Evolutionary conservation across 2,113 vertebrate species (phyloP), one percentile per base, ranked within the genome.

Genomic region (Sinocyclocheilus grahami): DNA sequence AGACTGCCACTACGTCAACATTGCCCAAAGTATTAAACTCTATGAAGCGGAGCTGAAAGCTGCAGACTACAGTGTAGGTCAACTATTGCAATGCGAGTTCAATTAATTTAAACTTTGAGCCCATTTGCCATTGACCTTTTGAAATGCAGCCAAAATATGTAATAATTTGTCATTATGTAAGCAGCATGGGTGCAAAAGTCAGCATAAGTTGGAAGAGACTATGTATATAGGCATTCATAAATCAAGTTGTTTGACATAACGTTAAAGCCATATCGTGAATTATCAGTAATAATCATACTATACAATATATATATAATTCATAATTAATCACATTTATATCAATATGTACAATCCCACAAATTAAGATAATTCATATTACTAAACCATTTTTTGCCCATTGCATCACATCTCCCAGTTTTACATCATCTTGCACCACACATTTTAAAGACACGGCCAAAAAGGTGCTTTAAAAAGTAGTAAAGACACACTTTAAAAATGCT

Each of bases 101-200:
- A 76, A 76, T 27, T 24, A 3, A 46, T 51, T 76, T 75, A 5
- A 75, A 39, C 72, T 75, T 75, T 48, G 74, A 48, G 5, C 20
- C 2, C 37, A 46, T 76, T n/a, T 76, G 42, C 20, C 0, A 2
- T 4, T 24, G 58, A 63, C 55, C 78, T 80, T 80, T 77, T 37
- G 30, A 42, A 80, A 80, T 42, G 55, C 20, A 42, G 55, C 4
- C 55, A 39, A 24, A 2, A 76, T 22, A 13, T 76, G 48, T 76
- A 46, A 76, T 76, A 10, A 76, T 46, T 46, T 48, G 24, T 33
- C 65, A 69, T 69, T 69, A n/a, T n/a, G n/a, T n/a, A 67, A 67
- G 7, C 16, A 30, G 27, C 16, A 69, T 16, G 14, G 8, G 65
- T 67, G 65, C 27, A 67, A 67, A 69, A 12, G 12, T n/a, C 37